Base-by-base conservation (phyloP, 2,888 invertebrate species). In the Caenorhabditis sinica region DNA sequence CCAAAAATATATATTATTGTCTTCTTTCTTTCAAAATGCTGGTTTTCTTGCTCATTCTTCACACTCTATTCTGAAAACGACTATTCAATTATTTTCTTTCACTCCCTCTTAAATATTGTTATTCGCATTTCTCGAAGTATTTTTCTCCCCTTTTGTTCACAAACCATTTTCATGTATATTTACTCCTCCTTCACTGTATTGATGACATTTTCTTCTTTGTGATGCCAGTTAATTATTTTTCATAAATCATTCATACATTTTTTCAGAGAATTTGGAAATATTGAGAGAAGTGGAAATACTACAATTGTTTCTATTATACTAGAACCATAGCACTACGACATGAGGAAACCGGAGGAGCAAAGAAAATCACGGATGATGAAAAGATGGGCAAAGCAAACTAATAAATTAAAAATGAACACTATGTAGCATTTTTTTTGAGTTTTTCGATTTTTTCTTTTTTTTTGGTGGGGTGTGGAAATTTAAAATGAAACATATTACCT, bases 31-130 rank as follows among this genome's bases (percentile, higher is more conserved):
- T n/a, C 49, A 33, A 61, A 74, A 79, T 84, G 84, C 84, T 84
- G 84, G 84, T 84, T 81, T 1, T 66, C 25, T 74, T 81, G 79
- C 79, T 83, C 80, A 83, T 80, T 56, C 69, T 45, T 36, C 51
- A 2, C 11, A 28, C 9, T 68, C 51, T 53, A 13, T 25, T 56
- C 28, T 56, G 25, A 28, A 25, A 25, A 56, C 25, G 0, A 25
- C 28, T 72, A 68, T 25, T 15, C 68, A 40, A 45, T 13, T 73
- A 4, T 49, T 40, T 20, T 56, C 11, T 66, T 17, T 63, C 20
- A 15, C 11, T n/a, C 5, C 17, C 2, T 65, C 28, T 28, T 28
- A 53, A 53, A 23, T 23, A 9, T n/a, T 53, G 53, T 45, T 63
- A n/a, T 63, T 60, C 36, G 36, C 43, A 25, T 45, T 33, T 58